Conservation (phyloP, 2,888 invertebrate genomes). For the Mayetiola destructor region DNA sequence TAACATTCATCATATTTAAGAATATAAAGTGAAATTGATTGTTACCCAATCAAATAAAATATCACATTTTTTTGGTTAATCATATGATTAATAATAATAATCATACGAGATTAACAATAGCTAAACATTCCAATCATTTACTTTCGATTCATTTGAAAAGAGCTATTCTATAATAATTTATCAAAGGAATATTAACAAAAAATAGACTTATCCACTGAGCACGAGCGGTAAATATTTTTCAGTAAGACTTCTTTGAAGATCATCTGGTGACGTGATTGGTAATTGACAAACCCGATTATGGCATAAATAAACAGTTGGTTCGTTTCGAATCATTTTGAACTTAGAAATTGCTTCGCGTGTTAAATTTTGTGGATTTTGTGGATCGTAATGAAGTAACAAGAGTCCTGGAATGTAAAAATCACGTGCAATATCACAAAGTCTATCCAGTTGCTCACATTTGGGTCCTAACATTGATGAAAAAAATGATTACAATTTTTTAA, state of each 20-base stretch:
- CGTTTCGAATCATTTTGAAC: conserved; percentile 32
- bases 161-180: too few relatives aligned
- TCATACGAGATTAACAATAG: too few relatives aligned
- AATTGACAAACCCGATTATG: conserved; percentile 33
- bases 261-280: conserved; percentile 30
- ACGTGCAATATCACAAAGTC: conserved; percentile 25
- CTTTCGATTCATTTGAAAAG: too few relatives aligned
- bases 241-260: conserved; percentile 3
- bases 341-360: conserved; percentile 28
- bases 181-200: too few relatives aligned
- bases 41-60: too few relatives aligned
- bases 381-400: conserved; percentile 28
- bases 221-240: neutral
- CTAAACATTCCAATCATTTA: too few relatives aligned
- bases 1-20: too few relatives aligned
- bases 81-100: too few relatives aligned
- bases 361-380: conserved; percentile 23
- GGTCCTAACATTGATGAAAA: neutral
- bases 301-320: conserved; percentile 33
- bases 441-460: neutral
- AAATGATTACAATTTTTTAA: neutral
- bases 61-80: too few relatives aligned
- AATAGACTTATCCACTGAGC: neutral
- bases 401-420: conserved; percentile 34
- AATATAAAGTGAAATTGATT: too few relatives aligned